phyloP scores from a whole-genome alignment of 2,113 vertebrate species.

The Trinectes maculatus region DNA sequence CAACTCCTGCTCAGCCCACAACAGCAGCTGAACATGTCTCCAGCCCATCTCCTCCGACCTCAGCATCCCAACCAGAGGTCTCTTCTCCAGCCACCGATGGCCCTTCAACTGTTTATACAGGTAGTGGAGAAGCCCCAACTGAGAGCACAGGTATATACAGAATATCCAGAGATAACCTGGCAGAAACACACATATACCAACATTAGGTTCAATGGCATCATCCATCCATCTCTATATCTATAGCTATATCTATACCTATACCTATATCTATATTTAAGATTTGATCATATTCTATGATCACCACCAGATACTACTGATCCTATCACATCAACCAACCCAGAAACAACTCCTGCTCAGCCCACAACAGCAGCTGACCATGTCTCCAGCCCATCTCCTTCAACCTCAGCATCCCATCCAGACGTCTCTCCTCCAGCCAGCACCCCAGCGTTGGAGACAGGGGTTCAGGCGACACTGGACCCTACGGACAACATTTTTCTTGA shows the following conservation, averaged over 20 bases:
- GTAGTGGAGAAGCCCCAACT: too few species aligned
- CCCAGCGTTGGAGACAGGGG: background rate
- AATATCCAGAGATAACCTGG: too few species aligned
- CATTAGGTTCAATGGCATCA: too few species aligned
- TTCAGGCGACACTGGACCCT: background rate
- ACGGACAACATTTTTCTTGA: background rate
- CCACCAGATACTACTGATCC: constrained; percentile 27
- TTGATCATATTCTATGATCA: background rate
- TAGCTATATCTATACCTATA: too few species aligned
- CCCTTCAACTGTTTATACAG: too few species aligned
- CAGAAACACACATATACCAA: background rate
- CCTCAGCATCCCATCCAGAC: constrained; percentile 1
- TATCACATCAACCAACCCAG: background rate
- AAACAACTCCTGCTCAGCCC: constrained; percentile 16
- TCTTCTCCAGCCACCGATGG: constrained; percentile 2
- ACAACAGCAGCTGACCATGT: background rate
- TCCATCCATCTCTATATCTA: too few species aligned
- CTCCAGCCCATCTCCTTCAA: constrained; percentile 1
- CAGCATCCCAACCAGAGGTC: background rate
- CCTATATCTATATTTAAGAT: background rate
- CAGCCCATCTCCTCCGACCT: background rate
- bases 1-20: constrained; percentile 25
- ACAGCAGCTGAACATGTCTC: background rate
- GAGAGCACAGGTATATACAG: too few species aligned
- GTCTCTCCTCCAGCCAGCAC: background rate